A percentile compares a stretch with the other conserved stretches of the same genome.
These are phyloP conservation scores for Nematostella vectensis DNA, from an alignment of 92 coral and sea anemone genomes.

Conservation along the genomic window DNA sequence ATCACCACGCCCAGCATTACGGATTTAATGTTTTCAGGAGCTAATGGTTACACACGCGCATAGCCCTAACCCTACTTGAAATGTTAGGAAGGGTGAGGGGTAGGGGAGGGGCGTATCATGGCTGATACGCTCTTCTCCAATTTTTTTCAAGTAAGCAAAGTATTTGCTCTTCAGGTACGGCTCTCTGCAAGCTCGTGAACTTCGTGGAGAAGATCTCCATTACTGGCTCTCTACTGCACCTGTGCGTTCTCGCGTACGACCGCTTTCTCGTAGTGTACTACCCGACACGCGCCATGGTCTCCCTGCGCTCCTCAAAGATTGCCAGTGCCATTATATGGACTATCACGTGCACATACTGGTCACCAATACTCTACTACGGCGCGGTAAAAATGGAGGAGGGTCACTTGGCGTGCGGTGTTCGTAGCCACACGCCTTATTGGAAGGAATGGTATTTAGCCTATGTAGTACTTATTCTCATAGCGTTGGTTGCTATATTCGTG, in stretches of 20 bases:
- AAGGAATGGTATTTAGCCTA: constrained; percentile 18
- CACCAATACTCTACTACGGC: constrained; percentile 22
- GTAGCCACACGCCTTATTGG: constrained; percentile 21
- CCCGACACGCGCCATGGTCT: constrained; percentile 24
- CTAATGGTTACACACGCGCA: too few species aligned
- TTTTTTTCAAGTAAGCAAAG: too few species aligned
- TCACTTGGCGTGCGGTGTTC: constrained; percentile 6
- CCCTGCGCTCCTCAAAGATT: constrained; percentile 17
- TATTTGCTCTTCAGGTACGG: constrained; percentile 8
- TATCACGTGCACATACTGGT: constrained; percentile 11
- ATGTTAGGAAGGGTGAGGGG: too few species aligned
- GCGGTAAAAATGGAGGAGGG: constrained; percentile 2
- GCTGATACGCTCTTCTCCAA: too few species aligned
- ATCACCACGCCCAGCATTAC: too few species aligned
- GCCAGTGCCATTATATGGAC: constrained; percentile 20
- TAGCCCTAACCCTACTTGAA: too few species aligned
- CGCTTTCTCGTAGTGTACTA: constrained; percentile 27
- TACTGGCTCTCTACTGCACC: constrained; percentile 25
- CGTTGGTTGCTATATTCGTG: constrained; percentile 12
- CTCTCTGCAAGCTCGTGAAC: constrained; percentile 24
- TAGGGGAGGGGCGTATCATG: too few species aligned
- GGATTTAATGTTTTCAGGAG: too few species aligned
- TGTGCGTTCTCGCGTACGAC: constrained; percentile 18
- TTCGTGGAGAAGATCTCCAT: constrained; percentile 28
- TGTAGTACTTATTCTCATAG: constrained; percentile 6